Evolutionary conservation across 2,797 vertebrate genomes (phyloP), one percentile per base, ranked within the genome.

Genomic region (Coranthus polyacanthus): DNA sequence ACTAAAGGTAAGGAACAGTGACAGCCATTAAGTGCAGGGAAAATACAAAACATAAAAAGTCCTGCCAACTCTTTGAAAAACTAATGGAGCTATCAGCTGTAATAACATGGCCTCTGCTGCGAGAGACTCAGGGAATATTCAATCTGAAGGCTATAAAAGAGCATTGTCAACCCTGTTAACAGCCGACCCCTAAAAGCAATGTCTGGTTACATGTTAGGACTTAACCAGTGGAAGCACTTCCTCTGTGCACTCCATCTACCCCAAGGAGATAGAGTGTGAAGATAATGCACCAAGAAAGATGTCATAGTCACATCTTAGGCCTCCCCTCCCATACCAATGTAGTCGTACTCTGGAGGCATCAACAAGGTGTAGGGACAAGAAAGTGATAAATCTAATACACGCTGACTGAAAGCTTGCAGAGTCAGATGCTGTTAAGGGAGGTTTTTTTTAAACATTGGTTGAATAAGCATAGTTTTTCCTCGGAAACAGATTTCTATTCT

Each of bases 201-300:
- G 92, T 93, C 90, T 93, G 86, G 89, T 93, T 92, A 89, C 93
- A 91, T 89, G 91, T 88, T 89, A 75, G 78, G 85, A 88, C 87
- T 90, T 88, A 91, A 91, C 82, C 74, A 77, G 79, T 83, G 78
- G 87, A 91, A 92, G 86, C 83, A 79, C 85, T 89, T 87, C 88
- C 85, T 88, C 72, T 38, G 79, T 81, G 87, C 88, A 85, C 91
- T 93, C 85, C 87, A 81, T 89, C 88, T 85, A 89, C 89, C 89
- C 92, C 83, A 83, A 91, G 89, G 88, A 94, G 90, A 92, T 89
- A 83, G 88, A 91, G 90, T 92, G 92, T 92, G 91, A 93, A 91
- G 93, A 93, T 94, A 93, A 95, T 93, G 93, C 88, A 84, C 84
- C 76, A 75, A 77, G 92, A 93, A 93, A 88, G 90, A 94, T 94